A percentile compares a stretch with the other conserved stretches of the same genome.
Conservation (phyloP, 2,797 vertebrate species). For the Huso huso region DNA sequence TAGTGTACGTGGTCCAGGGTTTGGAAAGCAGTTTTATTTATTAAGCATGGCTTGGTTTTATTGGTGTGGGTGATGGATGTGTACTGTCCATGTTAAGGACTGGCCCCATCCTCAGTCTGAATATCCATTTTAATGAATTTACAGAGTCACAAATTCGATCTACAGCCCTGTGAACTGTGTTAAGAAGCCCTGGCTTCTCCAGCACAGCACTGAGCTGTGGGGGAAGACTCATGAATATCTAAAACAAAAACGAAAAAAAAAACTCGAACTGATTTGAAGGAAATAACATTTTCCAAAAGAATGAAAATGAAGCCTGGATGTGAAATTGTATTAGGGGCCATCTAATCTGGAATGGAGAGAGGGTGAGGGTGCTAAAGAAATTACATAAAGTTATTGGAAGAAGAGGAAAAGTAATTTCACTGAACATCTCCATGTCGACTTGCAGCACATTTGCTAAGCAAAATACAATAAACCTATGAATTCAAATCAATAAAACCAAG, state of each 20-base stretch:
- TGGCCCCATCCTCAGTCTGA: not conserved
- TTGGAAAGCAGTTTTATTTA: not conserved
- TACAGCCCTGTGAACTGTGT: conserved; percentile 7
- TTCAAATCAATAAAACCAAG: conserved; percentile 12
- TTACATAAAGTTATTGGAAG: conserved; percentile 24
- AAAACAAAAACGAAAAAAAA: conserved; percentile 7
- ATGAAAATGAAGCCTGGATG: conserved; percentile 12
- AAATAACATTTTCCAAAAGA: conserved; percentile 20
- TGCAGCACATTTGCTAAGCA: conserved; percentile 13
- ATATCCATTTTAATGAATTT: not conserved
- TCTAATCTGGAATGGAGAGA: conserved; percentile 21
- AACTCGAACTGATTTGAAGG: conserved; percentile 8
- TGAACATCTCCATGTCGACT: conserved; percentile 6
- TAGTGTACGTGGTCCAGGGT: conserved; percentile 11
- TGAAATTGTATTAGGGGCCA: conserved; percentile 18
- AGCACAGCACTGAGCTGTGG: not conserved
- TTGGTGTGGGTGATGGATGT: not conserved
- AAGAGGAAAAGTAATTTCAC: conserved; percentile 23
- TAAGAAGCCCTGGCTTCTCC: conserved; percentile 7
- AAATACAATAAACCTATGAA: conserved; percentile 7
- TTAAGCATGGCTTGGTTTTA: not conserved
- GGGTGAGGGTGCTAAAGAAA: conserved; percentile 20
- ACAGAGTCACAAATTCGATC: conserved; percentile 1
- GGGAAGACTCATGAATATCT: conserved; percentile 22
- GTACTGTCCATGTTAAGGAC: not conserved